phyloP scores from a whole-genome alignment of 2,797 vertebrate species.

The Momotus momota region DNA sequence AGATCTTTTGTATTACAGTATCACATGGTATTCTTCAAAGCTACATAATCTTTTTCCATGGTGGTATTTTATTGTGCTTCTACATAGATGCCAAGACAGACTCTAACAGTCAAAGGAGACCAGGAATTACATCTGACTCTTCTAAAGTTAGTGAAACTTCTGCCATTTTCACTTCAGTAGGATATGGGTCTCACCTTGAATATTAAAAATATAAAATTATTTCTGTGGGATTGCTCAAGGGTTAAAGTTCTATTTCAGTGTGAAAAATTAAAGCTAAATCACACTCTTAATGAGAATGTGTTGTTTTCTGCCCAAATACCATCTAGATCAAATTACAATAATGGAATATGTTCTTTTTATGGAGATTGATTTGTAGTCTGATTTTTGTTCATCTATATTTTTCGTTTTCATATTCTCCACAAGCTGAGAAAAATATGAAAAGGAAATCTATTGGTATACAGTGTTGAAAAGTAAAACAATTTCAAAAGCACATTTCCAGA shows the following conservation, averaged over 20 bases:
- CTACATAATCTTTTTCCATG: neutral
- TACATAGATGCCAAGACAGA: neutral
- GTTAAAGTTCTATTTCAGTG: neutral
- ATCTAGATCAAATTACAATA: neutral
- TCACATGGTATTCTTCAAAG: neutral
- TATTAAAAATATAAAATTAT: neutral
- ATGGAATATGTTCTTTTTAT: neutral
- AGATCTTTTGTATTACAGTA: neutral
- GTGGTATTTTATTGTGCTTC: neutral
- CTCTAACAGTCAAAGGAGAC: neutral
- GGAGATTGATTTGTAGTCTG: neutral
- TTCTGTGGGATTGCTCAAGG: neutral
- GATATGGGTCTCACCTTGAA: neutral
- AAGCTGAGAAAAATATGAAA: neutral
- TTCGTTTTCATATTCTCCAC: neutral
- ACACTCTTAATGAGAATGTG: neutral
- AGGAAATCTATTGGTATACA: neutral
- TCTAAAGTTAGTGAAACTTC: neutral
- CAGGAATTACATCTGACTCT: neutral
- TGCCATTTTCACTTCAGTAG: neutral
- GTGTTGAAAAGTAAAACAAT: neutral
- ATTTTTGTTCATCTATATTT: neutral
- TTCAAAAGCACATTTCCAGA: neutral
- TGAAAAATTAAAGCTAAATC: neutral
- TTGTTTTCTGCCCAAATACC: neutral